Conservation (phyloP, 2,797 vertebrate species). For the Vipera ursinii region DNA sequence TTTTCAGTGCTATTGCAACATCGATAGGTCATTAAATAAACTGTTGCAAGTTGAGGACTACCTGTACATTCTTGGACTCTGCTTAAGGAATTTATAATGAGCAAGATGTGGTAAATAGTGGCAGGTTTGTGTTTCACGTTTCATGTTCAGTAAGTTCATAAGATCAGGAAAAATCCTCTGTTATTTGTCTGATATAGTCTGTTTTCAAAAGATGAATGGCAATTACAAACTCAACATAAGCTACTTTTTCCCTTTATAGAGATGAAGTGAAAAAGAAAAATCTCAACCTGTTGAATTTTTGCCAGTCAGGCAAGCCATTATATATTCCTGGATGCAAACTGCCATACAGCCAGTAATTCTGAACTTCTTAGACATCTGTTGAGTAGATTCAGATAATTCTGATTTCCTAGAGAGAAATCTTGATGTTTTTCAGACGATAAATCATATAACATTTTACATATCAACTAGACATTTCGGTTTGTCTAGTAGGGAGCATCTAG, state of each 20-base stretch:
- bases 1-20: neutral
- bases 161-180: neutral
- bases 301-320: neutral
- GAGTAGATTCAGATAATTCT: neutral
- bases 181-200: neutral
- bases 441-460: conserved; percentile 4
- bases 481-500: neutral
- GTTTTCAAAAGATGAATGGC: neutral
- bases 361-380: neutral
- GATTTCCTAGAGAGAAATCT: conserved; percentile 8
- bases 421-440: neutral
- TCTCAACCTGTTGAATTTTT: neutral
- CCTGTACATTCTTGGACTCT: neutral
- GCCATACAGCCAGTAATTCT: neutral
- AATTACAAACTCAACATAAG: neutral
- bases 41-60: neutral
- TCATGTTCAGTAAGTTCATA: neutral
- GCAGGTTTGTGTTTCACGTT: neutral
- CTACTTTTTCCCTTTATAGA: neutral
- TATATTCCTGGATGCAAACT: neutral
- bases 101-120: neutral
- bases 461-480: neutral
- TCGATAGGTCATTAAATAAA: neutral
- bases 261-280: neutral
- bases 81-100: neutral